Evolutionary conservation across 2,113 vertebrate genomes (phyloP), one percentile per base, ranked within the genome.

Genomic region (Seriola dumerili): DNA sequence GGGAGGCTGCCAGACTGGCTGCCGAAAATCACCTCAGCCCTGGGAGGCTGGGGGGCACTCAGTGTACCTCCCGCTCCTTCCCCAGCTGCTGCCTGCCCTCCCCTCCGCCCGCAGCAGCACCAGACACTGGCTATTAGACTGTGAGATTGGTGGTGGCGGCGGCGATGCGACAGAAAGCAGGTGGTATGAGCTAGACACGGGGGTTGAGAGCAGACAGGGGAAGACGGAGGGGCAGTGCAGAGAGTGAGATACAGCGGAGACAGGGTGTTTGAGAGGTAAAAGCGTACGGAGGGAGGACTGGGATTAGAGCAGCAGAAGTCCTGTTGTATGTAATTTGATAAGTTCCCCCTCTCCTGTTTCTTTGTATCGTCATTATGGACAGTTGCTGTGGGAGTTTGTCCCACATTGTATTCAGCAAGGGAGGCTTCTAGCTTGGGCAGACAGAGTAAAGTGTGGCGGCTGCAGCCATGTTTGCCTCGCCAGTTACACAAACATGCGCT

Each of bases 41-140:
- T 57, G n/a, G 42, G 76, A 81, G 58, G 36, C 48, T 57, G 32
- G 44, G 40, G 63, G 46, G 44, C 71, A 61, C 32, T 50, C 42
- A 4, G n/a, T 13, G 44, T 2, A 38, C 50, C 70, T 68, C 73
- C 62, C 61, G 38, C 9, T 14, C 65, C 17, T 70, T 50, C 63
- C 44, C 68, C 88, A 88, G 78, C 85, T 88, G 89, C 62, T 52
- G 44, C 73, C 46, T 68, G 73, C 75, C 66, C 75, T 52, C 62
- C n/a, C 32, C 14, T 42, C 40, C 13, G 1, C 75, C 63, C 17
- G 34, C 78, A 74, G 68, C 66, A 58, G 25, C 72, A 73, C 61
- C 70, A 78, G 76, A 81, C 74, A 54, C 57, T 17, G 44, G 48
- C 80, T 84, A 81, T 72, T 68, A 80, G 64, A 79, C 65, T 76